Conservation (phyloP, 1,140 invertebrate species). For the Conus betulinus region DNA sequence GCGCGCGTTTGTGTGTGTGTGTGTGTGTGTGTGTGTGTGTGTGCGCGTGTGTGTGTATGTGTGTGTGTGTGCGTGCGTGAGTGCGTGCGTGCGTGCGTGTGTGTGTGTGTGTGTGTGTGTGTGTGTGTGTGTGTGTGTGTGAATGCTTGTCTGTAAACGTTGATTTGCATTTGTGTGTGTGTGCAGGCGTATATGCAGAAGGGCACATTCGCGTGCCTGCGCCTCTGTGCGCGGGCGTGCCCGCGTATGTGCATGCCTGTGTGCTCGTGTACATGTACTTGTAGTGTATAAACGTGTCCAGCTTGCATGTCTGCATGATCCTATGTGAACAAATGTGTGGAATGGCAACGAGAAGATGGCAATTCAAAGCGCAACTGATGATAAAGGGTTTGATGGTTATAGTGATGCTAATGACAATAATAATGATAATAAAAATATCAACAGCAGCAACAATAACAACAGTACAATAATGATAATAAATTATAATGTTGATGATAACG, state of each 20-base stretch:
- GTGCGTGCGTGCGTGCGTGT: no score
- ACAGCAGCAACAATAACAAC: neutral
- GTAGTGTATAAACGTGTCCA: no score
- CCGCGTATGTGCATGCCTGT: neutral
- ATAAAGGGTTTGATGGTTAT: neutral
- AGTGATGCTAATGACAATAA: neutral
- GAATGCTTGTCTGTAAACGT: neutral
- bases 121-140: no score
- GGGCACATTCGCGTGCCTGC: neutral
- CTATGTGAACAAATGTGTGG: neutral
- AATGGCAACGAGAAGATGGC: no score
- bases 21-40: no score
- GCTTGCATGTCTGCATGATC: neutral
- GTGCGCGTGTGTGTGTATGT: no score
- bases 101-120: no score
- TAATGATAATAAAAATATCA: neutral
- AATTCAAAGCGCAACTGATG: neutral
- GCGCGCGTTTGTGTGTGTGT: no score
- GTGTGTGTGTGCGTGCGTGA: no score
- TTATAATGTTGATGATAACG: neutral
- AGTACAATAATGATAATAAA: neutral
- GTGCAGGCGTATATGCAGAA: neutral
- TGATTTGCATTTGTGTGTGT: neutral
- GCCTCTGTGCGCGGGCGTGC: neutral
- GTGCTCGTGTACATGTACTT: neutral